Base-by-base conservation (phyloP, 1,140 invertebrate genomes). In the Heterodera carotae region DNA sequence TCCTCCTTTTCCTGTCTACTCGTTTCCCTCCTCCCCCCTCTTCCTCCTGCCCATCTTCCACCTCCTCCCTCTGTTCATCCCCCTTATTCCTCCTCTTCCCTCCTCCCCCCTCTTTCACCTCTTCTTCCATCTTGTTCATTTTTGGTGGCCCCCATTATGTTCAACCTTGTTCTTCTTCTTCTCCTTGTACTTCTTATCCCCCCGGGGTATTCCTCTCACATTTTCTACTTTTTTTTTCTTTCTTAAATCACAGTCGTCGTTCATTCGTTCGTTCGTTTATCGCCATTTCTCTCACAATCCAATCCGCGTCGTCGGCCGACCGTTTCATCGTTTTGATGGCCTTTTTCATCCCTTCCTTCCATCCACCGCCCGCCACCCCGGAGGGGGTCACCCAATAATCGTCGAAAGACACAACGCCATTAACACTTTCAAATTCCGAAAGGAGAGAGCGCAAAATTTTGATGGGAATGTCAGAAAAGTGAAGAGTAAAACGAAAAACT, bases 281-380 rank as follows among this genome's bases (percentile, higher is more conserved):
- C 48, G 15, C 48, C 48, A 4, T 22, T 53, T 22, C 18, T 53
- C 48, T 18, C 18, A 5, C 48, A 22, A 15, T 53, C 6, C 48
- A 43, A 43, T 53, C 48, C 12, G 15, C 48, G 48, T 22, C 48
- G 48, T 18, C 48, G 48, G 48, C 15, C 48, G 48, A 22, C 48
- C 48, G 48, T 53, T 53, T 53, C 48, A 53, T 53, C 48, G 48
- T 53, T 53, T 53, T 53, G 48, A 53, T 53, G 48, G 48, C 48
- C 48, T 53, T 53, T 43, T 53, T 39, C 39, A 39, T 12, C 39
- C 39, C 39, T 39, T 39, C 39, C 6, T 12, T 39, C n/a, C n/a
- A n/a, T n/a, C n/a, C n/a, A n/a, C n/a, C 48, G 48, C 48, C 48
- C 15, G 10, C 18, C 18, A 15, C 48, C 48, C 48, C 48, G 48